Evolutionary conservation across 2,113 vertebrate species (phyloP), one percentile per base, ranked within the genome.

Genomic region (Hippocampus guttulatus): DNA sequence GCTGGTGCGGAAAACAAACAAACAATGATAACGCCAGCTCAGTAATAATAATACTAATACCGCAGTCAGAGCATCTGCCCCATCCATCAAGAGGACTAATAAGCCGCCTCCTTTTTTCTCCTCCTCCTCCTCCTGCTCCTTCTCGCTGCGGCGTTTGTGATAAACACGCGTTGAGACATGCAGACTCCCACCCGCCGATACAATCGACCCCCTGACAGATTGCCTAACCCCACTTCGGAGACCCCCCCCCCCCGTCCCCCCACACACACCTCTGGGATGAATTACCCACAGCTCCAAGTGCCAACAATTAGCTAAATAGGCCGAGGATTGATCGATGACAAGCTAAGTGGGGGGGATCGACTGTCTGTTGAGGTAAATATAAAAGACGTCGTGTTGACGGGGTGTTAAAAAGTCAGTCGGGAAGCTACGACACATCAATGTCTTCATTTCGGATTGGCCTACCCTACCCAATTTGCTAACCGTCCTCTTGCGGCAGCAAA

Each of bases 301-400:
- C 65, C 20, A 21, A 81, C 91, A 90, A 90, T 89, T 90, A 88
- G 80, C 85, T 80, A 79, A 89, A 88, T 80, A 75, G 79, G 83
- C 71, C 38, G 72, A 40, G 47, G 76, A 85, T 81, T 81, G 87
- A 87, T 90, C 75, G 47, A 15, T 8, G 15, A 20, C 41, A 43
- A 1, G 70, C 70, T 57, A 68, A 77, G 2, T 52, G 20, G 4
- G 30, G 30, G 27, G 73, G 18, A 47, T 41, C 27, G 9, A 41
- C 23, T 12, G 41, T 63, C 54, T 55, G 49, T 45, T 33, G 10
- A 0, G 43, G 69, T 62, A 40, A 68, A 76, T 49, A 49, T 14
- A 62, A 71, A 54, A 81, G 72, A 18, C 3, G 69, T 64, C 62
- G 9, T 40, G 33, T 43, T 45, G 57, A 30, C 15, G 15, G 58